Base-by-base conservation (phyloP, 2,888 invertebrate genomes). In the Metalampra italica region DNA sequence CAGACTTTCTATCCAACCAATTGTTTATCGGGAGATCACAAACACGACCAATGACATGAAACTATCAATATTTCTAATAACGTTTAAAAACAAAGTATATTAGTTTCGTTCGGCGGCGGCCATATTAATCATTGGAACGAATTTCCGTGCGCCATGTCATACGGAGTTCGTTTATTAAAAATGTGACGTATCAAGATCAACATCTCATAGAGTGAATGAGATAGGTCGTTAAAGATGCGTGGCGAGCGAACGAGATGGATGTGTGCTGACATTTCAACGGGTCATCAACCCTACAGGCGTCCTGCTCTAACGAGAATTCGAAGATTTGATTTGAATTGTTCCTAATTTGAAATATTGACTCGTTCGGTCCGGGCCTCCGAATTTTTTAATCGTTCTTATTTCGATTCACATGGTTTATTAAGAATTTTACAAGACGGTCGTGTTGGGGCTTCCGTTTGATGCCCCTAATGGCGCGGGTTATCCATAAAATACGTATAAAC, bases 161-260 rank as follows among this genome's bases (percentile, higher is more conserved):
- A 87, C 82, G 75, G 74, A 78, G 82, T 89, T 83, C 88, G 88
- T 88, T 89, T 89, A 88, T 89, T 88, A 89, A 89, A 89, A 89
- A 87, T 86, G 81, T 88, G 89, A 89, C 88, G 88, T 89, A 88
- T 89, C 87, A 87, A 89, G 89, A 89, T 89, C 89, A 88, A 86
- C 87, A 87, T 88, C 86, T 85, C 81, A 71, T 76, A 71, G 81
- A 60, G 59, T 56, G 75, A 86, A 73, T 57, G 78, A 70, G 81
- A 87, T 72, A 66, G 69, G 60, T 60, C 70, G 70, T 72, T 71
- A 64, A 60, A 59, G 60, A 60, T 60, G 57, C 59, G 51, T 58
- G 38, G 58, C 52, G 83, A 63, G 67, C 51, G 78, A 88, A 73
- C 60, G 78, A 77, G 87, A 85, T 57, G 63, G 77, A 72, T 55